phyloP scores from a whole-genome alignment of 2,888 invertebrate species.

The Drosophila setosimentum region DNA sequence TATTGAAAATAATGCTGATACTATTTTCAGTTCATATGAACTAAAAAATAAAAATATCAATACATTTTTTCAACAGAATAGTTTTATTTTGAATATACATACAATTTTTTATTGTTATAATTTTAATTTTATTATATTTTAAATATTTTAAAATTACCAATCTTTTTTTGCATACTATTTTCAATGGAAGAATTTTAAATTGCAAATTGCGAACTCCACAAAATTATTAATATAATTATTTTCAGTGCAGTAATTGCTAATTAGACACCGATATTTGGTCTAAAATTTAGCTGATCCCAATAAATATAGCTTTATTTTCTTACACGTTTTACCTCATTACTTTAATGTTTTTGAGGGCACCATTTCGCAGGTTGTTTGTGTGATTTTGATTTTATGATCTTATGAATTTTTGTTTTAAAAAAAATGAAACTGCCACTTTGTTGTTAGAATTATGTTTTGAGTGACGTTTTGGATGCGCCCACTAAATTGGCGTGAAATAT shows the following conservation, averaged over 20 bases:
- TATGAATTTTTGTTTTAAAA: background rate
- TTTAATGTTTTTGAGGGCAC: conserved; percentile 35
- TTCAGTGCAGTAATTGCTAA: background rate
- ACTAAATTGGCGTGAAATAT: conserved; percentile 75
- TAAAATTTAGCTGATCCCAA: background rate
- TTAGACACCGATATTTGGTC: background rate
- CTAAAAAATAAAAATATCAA: too few relatives aligned
- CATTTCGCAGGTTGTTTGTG: conserved; percentile 44
- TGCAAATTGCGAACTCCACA: background rate
- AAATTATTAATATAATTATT: background rate
- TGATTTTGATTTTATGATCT: conserved; percentile 39
- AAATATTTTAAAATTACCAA: background rate
- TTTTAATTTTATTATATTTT: background rate
- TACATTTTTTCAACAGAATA: background rate
- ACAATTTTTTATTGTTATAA: background rate
- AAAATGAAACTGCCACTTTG: conserved; percentile 23
- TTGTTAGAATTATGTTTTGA: conserved; percentile 41
- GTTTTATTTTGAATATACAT: background rate
- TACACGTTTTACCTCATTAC: too few relatives aligned
- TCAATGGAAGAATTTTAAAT: background rate
- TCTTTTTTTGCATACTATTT: background rate
- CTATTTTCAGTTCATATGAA: too few relatives aligned
- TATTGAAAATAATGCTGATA: background rate
- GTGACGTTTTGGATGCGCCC: conserved; percentile 55
- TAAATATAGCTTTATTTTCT: background rate